These are phyloP conservation scores for Slavum lentiscoides DNA, from an alignment of 2,888 invertebrate genomes.

Conservation along the genomic window DNA sequence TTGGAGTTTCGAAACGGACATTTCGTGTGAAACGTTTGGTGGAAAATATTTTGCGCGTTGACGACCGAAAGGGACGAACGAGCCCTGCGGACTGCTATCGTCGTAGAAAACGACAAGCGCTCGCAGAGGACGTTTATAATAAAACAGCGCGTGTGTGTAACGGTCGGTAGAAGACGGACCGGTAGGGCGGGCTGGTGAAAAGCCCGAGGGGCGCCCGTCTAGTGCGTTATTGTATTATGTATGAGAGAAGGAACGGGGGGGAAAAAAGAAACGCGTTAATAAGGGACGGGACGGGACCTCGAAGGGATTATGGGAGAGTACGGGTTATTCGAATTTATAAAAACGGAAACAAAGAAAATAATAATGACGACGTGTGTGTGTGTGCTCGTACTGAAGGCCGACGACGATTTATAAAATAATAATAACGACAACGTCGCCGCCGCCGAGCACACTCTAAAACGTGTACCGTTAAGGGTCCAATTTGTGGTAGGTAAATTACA, in stretches of 20 bases:
- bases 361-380: too few relatives aligned
- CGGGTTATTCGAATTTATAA: neutral
- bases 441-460: too few relatives aligned
- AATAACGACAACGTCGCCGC: too few relatives aligned
- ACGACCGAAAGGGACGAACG: too few relatives aligned
- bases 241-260: neutral
- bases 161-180: neutral
- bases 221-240: conserved; percentile 40
- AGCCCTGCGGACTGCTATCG: conserved; percentile 3
- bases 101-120: too few relatives aligned
- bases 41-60: too few relatives aligned
- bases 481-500: too few relatives aligned
- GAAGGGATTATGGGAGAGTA: neutral
- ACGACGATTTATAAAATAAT: too few relatives aligned
- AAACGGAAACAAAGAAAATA: too few relatives aligned
- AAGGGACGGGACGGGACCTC: neutral
- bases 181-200: neutral
- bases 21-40: too few relatives aligned
- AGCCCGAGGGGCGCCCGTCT: conserved; percentile 15
- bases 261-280: conserved; percentile 39
- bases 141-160: neutral
- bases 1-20: neutral
- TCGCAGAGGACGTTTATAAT: neutral
- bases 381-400: too few relatives aligned
- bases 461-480: too few relatives aligned